phyloP scores from a whole-genome alignment of 2,888 invertebrate genomes.

The Xiphydria camelus region DNA sequence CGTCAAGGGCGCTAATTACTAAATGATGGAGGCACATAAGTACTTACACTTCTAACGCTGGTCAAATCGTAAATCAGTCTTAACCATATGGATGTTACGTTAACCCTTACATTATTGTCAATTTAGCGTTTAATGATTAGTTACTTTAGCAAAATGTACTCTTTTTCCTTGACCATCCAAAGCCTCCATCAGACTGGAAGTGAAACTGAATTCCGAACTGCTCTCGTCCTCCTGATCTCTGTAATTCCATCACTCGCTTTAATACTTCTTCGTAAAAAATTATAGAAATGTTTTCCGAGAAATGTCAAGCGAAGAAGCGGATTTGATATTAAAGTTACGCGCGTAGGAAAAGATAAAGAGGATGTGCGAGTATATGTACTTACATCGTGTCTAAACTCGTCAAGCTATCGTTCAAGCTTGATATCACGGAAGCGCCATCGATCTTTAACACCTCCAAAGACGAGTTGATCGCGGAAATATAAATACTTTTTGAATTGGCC shows the following conservation, averaged over 20 bases:
- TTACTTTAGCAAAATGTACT: conserved; percentile 48
- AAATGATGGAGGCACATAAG: too few relatives aligned
- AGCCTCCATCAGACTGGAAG: conserved; percentile 61
- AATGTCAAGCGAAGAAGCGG: neutral
- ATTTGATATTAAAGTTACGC: neutral
- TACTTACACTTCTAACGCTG: too few relatives aligned
- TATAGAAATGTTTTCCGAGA: neutral
- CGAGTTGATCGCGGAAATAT: conserved; percentile 51
- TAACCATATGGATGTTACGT: too few relatives aligned
- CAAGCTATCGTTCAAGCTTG: conserved; percentile 37
- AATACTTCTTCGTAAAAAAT: neutral
- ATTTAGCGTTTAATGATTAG: neutral
- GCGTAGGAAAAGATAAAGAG: neutral
- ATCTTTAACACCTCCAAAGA: conserved; percentile 48
- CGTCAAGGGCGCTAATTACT: too few relatives aligned
- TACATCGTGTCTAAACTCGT: conserved; percentile 51
- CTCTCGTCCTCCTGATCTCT: conserved; percentile 49
- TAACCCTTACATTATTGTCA: neutral
- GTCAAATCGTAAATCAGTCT: too few relatives aligned
- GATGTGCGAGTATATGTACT: conserved; percentile 21
- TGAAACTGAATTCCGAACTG: conserved; percentile 61
- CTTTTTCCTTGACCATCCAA: conserved; percentile 59
- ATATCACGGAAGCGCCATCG: conserved; percentile 36
- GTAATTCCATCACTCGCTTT: conserved; percentile 16
- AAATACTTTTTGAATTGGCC: conserved; percentile 55